Evolutionary conservation across 2,113 vertebrate species (phyloP), one percentile per base, ranked within the genome.

Genomic region (Elaphurus davidianus): DNA sequence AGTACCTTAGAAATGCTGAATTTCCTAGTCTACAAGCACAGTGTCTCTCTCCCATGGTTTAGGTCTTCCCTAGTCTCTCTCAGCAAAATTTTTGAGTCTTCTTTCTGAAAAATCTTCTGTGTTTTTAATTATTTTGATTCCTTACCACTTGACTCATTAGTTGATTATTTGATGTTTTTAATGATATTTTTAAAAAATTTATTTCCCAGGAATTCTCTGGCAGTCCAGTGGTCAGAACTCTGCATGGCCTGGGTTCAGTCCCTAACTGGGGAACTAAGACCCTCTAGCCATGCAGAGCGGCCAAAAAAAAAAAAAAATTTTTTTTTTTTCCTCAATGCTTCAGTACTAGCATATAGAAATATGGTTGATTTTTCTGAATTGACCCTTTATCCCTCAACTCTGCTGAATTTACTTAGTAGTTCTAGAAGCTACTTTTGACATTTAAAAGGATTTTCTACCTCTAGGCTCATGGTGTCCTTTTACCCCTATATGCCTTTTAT

Each of bases 21-120:
- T 55, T 55, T 30, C 27, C 36, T 15, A 9, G 43, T 27, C 27
- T 3, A 4, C 30, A 36, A 2, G 21, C 55, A 17, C 50, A 27
- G 13, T 1, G 0, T 1, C 0, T 12, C 47, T 13, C 55, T n/a
- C 83, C 43, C 1, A 1, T 1, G 2, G 11, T 8, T 28, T 0
- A 7, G 76, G 21, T 36, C 86, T 67, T 16, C 16, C 40, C 21
- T 19, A 16, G 30, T 1, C 25, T 23, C 60, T 19, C 79, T 60
- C 3, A 4, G 79, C 43, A 33, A 33, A 33, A n/a, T 19, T 36
- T 36, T 14, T 50, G 2, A 7, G 71, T 23, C 30, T 60, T 21
- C 11, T 13, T 23, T 43, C 16, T 25, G 17, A 33, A 50, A 60
- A 67, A 71, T 33, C 40, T 50, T 10, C 15, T 27, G 12, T 40